Conservation (phyloP, 2,113 vertebrate genomes). For the Meriones unguiculatus region DNA sequence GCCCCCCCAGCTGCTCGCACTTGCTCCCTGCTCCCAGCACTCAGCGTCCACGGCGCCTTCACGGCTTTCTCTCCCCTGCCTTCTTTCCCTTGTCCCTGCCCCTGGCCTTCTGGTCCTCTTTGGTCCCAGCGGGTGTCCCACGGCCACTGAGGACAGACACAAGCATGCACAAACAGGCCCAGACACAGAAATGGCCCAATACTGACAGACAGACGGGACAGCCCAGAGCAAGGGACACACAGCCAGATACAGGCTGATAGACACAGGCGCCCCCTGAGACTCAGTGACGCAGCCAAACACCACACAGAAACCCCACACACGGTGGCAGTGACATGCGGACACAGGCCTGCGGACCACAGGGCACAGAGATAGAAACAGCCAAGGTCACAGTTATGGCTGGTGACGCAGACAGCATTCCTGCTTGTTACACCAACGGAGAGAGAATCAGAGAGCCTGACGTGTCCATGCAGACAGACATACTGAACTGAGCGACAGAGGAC, state of each 20-base stretch:
- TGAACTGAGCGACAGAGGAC: neutral
- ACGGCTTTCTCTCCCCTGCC: conserved; percentile 45
- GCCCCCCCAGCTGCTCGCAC: conserved; percentile 57
- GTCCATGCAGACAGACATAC: neutral
- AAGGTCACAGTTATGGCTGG: neutral
- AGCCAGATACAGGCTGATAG: neutral
- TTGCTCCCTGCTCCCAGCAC: conserved; percentile 71
- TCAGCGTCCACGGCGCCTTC: neutral
- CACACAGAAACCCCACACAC: neutral
- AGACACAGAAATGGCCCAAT: neutral
- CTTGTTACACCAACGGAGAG: neutral
- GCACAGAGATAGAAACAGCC: neutral
- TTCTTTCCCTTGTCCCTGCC: neutral
- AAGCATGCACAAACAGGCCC: neutral
- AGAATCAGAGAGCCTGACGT: neutral
- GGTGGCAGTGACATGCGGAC: neutral
- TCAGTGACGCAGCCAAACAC: neutral
- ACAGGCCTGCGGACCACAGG: neutral
- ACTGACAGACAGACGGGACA: neutral
- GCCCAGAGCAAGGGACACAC: neutral
- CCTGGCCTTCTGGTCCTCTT: neutral
- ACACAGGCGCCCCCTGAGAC: neutral
- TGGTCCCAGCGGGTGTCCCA: neutral
- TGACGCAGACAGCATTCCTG: neutral
- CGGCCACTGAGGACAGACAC: conserved; percentile 23